These are phyloP conservation scores for Lordiphosa fenestrarum DNA, from an alignment of 2,888 invertebrate species.

Conservation along the genomic window DNA sequence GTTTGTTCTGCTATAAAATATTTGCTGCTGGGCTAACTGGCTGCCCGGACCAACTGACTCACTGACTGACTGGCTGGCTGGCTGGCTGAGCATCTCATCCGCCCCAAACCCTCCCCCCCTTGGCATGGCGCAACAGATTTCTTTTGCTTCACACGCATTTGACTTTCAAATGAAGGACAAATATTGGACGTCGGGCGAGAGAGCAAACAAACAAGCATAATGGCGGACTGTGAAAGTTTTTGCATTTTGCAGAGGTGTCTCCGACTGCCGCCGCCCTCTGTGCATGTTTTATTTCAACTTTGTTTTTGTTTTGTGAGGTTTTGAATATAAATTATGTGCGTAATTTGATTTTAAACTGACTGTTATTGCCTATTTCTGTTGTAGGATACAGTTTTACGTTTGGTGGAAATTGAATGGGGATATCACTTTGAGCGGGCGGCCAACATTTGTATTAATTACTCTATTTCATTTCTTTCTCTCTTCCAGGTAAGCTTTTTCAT, in stretches of 20 bases:
- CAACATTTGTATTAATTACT: too few relatives aligned
- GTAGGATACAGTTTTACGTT: constrained; percentile 12
- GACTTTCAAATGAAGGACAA: constrained; percentile 76
- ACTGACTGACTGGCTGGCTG: constrained; percentile 23
- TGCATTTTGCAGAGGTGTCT: constrained; percentile 36
- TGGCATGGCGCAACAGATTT: constrained; percentile 65
- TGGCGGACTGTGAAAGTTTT: constrained; percentile 64
- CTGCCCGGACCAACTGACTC: constrained; percentile 13
- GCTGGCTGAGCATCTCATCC: constrained; percentile 8
- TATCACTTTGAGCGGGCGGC: too few relatives aligned
- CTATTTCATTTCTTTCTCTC: too few relatives aligned
- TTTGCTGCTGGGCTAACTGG: constrained; percentile 24
- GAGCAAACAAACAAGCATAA: constrained; percentile 30
- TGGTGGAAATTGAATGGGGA: constrained; percentile 16
- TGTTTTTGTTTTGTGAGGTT: constrained; percentile 42
- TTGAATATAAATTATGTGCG: constrained; percentile 69
- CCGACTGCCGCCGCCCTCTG: constrained; percentile 1
- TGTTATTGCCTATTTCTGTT: constrained; percentile 22
- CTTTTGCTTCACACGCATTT: constrained; percentile 66
- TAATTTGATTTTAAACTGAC: constrained; percentile 68
- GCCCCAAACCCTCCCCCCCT: not conserved
- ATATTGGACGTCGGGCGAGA: constrained; percentile 18
- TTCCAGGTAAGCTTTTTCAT: too few relatives aligned
- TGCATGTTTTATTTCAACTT: constrained; percentile 41
- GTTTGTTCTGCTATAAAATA: constrained; percentile 53